A percentile compares a stretch with the other conserved stretches of the same genome.
Conservation (phyloP, 2,113 vertebrate genomes). For the Cepphus grylle region DNA sequence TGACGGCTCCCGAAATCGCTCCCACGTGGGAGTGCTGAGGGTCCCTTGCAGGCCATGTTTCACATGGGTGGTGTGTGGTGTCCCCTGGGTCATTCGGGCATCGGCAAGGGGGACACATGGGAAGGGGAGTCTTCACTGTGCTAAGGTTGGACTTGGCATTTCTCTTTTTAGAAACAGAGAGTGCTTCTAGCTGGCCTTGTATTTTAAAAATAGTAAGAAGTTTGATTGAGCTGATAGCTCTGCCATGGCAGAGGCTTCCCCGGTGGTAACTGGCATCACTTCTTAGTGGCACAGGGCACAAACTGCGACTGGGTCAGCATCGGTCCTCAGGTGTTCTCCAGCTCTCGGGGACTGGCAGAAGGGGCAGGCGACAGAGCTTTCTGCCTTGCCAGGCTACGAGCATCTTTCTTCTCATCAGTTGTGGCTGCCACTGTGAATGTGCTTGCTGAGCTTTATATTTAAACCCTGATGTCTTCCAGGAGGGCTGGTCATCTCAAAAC, state of each 20-base stretch:
- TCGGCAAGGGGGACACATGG: accelerated
- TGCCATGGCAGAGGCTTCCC: background rate
- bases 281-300: background rate
- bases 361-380: background rate
- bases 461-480: background rate
- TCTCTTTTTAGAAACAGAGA: background rate
- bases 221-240: background rate
- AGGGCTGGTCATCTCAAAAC: background rate
- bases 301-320: background rate
- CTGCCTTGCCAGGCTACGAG: background rate
- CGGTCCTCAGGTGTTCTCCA: background rate
- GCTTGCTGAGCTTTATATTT: background rate
- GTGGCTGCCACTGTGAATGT: background rate
- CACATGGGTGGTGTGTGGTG: background rate
- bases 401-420: background rate
- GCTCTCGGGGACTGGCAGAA: background rate
- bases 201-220: background rate
- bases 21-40: accelerated
- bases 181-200: background rate
- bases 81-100: background rate
- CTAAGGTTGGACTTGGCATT: background rate
- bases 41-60: accelerated
- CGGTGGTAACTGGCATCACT: background rate
- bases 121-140: background rate
- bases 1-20: background rate